Evolutionary conservation across 2,113 vertebrate species (phyloP).

Genomic region (Protobothrops flavoviridis): DNA sequence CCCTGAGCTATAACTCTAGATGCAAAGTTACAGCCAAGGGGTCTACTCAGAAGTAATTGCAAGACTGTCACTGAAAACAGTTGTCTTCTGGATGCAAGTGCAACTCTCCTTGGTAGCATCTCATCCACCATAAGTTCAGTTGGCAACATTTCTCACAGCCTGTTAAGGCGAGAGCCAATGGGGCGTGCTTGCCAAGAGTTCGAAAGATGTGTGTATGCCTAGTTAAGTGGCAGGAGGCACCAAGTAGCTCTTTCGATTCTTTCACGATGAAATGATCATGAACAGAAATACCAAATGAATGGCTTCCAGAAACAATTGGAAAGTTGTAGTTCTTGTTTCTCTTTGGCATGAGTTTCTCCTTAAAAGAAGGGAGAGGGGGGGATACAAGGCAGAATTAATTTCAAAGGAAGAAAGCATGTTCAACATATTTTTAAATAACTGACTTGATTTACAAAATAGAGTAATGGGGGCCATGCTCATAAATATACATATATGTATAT

Average conservation of each 20-base stretch:
- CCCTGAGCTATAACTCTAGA: not conserved
- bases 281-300: slow-evolving; percentile 71
- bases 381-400: slow-evolving; percentile 55
- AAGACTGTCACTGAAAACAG: not conserved
- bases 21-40: not conserved
- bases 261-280: slow-evolving; percentile 56
- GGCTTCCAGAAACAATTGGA: slow-evolving; percentile 66
- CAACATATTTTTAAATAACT: slow-evolving; percentile 64
- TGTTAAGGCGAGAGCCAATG: slow-evolving; percentile 59
- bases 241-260: slow-evolving; percentile 66
- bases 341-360: slow-evolving; percentile 62
- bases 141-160: slow-evolving; percentile 59
- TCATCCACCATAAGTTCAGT: slow-evolving; percentile 60
- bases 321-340: slow-evolving; percentile 50
- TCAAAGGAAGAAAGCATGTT: slow-evolving; percentile 63
- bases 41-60: not conserved
- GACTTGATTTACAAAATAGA: slow-evolving; percentile 46
- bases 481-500: slow-evolving; percentile 59
- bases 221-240: slow-evolving; percentile 64
- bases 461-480: slow-evolving; percentile 54
- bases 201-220: slow-evolving; percentile 57
- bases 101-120: slow-evolving; percentile 44
- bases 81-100: slow-evolving; percentile 13
- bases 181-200: slow-evolving; percentile 52
- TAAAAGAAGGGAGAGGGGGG: slow-evolving; percentile 27